phyloP scores from a whole-genome alignment of 2,113 vertebrate genomes.

The Motacilla alba region DNA sequence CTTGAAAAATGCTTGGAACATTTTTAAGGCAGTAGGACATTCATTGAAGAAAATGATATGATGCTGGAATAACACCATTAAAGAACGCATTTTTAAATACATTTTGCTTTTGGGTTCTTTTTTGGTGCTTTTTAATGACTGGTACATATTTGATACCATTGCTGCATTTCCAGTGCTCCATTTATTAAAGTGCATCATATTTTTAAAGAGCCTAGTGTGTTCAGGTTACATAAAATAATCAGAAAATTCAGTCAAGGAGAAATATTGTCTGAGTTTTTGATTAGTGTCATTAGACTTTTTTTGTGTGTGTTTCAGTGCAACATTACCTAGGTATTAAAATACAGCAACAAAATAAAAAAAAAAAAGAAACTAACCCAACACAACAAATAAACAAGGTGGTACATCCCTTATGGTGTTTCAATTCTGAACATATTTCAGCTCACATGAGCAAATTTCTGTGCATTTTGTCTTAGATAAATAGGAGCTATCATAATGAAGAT shows the following conservation, averaged over 20 bases:
- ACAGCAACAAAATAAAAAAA: neutral
- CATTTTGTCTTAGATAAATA: neutral
- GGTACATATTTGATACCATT: neutral
- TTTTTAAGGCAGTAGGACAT: constrained; percentile 69
- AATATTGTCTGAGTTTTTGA: neutral
- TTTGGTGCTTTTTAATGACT: neutral
- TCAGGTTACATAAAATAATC: neutral
- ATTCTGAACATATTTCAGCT: neutral
- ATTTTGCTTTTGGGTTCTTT: neutral
- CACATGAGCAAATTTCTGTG: neutral
- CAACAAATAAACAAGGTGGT: neutral
- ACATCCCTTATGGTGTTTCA: neutral
- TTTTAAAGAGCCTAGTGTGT: neutral
- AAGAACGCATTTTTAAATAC: neutral
- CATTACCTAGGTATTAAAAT: neutral
- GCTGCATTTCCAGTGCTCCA: neutral
- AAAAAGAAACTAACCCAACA: neutral
- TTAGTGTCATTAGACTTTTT: neutral
- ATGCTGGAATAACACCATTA: neutral
- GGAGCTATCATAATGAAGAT: neutral
- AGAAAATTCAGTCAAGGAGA: neutral
- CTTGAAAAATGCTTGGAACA: constrained; percentile 68
- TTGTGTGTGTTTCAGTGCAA: neutral
- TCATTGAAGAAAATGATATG: neutral
- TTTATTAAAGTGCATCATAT: neutral